Conservation (phyloP, 2,888 invertebrate genomes). For the Nomada flava region DNA sequence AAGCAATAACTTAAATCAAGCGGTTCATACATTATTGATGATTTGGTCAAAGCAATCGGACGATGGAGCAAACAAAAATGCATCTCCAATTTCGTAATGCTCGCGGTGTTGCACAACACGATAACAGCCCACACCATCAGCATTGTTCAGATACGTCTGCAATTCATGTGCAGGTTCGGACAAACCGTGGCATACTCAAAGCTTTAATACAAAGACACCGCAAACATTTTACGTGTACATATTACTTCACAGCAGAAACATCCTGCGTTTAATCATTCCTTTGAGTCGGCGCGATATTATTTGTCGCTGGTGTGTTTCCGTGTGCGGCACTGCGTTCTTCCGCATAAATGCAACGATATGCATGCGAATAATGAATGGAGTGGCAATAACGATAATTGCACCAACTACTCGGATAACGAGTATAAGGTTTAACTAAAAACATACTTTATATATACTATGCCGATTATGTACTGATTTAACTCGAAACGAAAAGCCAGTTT, state of each 20-base stretch:
- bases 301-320: slow-evolving; percentile 32
- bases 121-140: not conserved
- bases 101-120: not conserved
- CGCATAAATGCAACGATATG: not conserved
- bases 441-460: no score
- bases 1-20: no score
- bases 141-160: not conserved
- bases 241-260: slow-evolving; percentile 42
- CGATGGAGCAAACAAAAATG: not conserved
- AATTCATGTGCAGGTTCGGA: slow-evolving; percentile 11
- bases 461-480: no score
- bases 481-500: no score
- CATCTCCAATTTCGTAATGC: not conserved
- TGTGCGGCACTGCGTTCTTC: not conserved
- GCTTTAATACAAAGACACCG: slow-evolving; percentile 26
- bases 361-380: slow-evolving; percentile 1
- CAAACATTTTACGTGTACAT: slow-evolving; percentile 31
- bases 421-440: not conserved
- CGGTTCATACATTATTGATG: not conserved
- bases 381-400: not conserved
- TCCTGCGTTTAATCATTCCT: slow-evolving; percentile 42
- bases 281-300: slow-evolving; percentile 47
- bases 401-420: not conserved
- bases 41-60: not conserved
- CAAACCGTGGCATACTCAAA: slow-evolving; percentile 15